Base-by-base conservation (phyloP, 2,888 invertebrate species). In the Mantis religiosa region DNA sequence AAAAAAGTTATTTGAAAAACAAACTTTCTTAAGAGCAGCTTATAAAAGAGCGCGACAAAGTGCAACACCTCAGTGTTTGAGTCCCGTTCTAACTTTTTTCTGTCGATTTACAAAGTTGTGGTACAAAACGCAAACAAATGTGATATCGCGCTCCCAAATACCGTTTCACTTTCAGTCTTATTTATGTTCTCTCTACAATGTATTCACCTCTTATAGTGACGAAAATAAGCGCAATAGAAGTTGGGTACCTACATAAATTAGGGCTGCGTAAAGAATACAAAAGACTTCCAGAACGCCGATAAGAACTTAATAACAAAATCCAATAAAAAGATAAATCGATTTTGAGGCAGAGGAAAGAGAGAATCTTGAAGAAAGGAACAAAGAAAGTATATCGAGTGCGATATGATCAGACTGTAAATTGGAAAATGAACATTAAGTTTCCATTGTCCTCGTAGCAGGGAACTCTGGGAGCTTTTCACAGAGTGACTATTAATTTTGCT, bases 1-100 rank as follows among this genome's bases (percentile, higher is more conserved):
- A 7, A 4, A 34, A 3, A 7, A 7, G 7, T 3, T 7, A 7
- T 0, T 0, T 0, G 7, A 34, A 7, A 7, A 7, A 7, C 7
- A 34, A 34, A 7, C 34, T 34, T 34, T 2, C 7, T 4, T 7
- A 34, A 3, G 34, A 34, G 0, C 7, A 34, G 34, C 7, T 34
- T 7, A 7, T 7, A 7, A 7, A 34, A 34, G 7, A 34, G 7
- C 7, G 7, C n/a, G 7, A 7, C 7, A 34, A 4, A 30, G 30
- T 3, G n/a, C n/a, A n/a, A n/a, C n/a, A n/a, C n/a, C n/a, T n/a
- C n/a, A n/a, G n/a, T n/a, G n/a, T 34, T 34, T 34, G 7, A 7
- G 0, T 30, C 7, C 34, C 34, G 7, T 34, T 34, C 7, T 7
- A 34, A 34, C 34, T 0, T 3, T 34, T 34, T 34, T 34, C 34